These are phyloP conservation scores for Bubo scandiacus DNA, from an alignment of 2,113 vertebrate genomes.

Conservation along the genomic window DNA sequence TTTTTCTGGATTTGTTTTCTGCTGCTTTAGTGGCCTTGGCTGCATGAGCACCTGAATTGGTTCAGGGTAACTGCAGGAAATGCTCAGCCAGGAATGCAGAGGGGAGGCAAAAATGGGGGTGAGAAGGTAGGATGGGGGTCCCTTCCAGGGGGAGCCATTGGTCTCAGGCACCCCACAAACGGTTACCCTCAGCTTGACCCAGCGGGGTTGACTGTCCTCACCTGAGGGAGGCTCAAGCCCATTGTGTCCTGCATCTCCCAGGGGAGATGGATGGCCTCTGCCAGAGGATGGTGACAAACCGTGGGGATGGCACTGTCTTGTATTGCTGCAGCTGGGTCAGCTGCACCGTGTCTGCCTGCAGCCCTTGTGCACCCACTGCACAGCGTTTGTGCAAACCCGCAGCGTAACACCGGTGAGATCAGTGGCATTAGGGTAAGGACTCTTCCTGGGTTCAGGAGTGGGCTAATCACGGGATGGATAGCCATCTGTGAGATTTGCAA, in stretches of 20 bases:
- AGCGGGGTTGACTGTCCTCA: accelerated
- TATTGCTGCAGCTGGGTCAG: neutral
- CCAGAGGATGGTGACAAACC: accelerated
- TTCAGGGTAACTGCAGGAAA: neutral
- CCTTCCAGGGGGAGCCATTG: neutral
- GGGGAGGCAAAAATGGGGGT: neutral
- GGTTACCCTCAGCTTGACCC: neutral
- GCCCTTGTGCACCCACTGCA: accelerated
- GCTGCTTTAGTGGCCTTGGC: neutral
- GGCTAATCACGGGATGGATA: neutral
- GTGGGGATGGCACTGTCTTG: accelerated
- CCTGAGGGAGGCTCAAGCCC: accelerated
- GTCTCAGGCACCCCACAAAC: neutral
- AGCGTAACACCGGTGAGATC: accelerated
- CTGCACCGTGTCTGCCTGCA: neutral
- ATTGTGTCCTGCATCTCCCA: neutral
- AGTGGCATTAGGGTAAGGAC: neutral
- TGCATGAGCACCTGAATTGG: neutral
- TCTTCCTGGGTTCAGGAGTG: neutral
- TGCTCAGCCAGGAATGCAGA: neutral
- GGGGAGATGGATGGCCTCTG: neutral
- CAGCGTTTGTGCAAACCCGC: neutral
- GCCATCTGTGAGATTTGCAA: neutral
- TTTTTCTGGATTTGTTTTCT: neutral
- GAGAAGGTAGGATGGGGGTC: neutral